phyloP scores from a whole-genome alignment of 2,888 invertebrate genomes.

The Noctua janthina region DNA sequence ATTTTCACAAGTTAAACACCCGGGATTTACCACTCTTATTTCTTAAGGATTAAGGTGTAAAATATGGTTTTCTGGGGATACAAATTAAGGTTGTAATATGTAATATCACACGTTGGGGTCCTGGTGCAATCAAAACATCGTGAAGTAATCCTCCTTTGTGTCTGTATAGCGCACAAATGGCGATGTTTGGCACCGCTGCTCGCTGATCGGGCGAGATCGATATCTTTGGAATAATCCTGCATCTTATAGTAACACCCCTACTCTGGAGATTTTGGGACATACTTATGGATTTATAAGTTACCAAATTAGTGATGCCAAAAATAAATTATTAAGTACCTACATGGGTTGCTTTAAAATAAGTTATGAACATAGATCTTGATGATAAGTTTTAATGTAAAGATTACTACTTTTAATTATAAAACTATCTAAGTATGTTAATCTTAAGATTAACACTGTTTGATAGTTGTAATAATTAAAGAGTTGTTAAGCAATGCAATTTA shows the following conservation, averaged over 20 bases:
- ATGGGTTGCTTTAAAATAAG: background rate
- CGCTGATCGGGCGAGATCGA: constrained; percentile 73
- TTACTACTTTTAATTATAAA: background rate
- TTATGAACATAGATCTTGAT: constrained; percentile 5
- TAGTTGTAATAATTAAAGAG: background rate
- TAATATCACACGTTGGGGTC: constrained; percentile 71
- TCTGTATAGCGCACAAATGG: constrained; percentile 77
- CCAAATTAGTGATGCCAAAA: background rate
- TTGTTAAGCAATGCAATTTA: constrained; percentile 26
- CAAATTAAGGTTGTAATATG: constrained; percentile 42
- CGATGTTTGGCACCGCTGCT: constrained; percentile 71
- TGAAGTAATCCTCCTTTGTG: constrained; percentile 83
- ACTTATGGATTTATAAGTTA: background rate
- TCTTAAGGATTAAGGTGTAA: constrained; percentile 56
- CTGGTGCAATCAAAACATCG: constrained; percentile 85
- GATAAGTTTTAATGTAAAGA: constrained; percentile 3
- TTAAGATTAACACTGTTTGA: background rate
- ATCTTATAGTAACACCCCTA: constrained; percentile 65
- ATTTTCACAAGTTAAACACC: constrained; percentile 67
- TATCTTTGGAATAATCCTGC: constrained; percentile 81
- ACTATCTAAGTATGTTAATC: constrained; percentile 5
- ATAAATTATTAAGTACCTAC: background rate
- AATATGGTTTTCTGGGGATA: constrained; percentile 30
- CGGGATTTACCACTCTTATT: constrained; percentile 42
- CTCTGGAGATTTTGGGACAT: constrained; percentile 39